Base-by-base conservation (phyloP, 2,113 vertebrate genomes). In the Ranitomeya imitator region DNA sequence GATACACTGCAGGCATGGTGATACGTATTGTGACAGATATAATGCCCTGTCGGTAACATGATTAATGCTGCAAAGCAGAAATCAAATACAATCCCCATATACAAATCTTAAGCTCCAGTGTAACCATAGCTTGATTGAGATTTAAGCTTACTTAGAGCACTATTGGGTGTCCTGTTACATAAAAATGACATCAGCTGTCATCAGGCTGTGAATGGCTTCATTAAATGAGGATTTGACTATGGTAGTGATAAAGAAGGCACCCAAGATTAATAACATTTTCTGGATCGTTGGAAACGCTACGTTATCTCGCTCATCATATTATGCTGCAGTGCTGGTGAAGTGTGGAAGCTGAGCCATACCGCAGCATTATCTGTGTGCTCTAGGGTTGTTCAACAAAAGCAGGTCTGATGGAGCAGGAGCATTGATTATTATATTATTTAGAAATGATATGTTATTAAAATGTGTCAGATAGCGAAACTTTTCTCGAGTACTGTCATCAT, bases 1-100 rank as follows among this genome's bases (percentile, higher is more conserved):
- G 37, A 86, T 86, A 67, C 85, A 57, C 45, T 86, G 85, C 60
- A 60, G 81, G 81, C 60, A 83, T 67, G 31, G 11, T 45, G 55
- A 79, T 86, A 76, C 19, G 45, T 15, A 61, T 74, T 74, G 52
- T 74, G n/a, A 77, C 26, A 85, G 23, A 77, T 37, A 79, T 31
- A 74, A 86, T 86, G 45, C 61, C 54, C 13, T 79, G 13, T 86
- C 16, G 8, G n/a, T 16, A 79, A 21, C 7, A 79, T 37, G 60
- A 86, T 69, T 69, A 31, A 67, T 54, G 57, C 13, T 57, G 54
- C 7, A 55, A 79, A 55, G 19, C 18, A 74, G 15, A 51, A 54
- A 69, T 83, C 13, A 82, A 61, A 82, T 12, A n/a, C 13, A 9
- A 15, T 52, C 45, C 6, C n/a, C 45, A 54, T 54, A 61, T 52